Base-by-base conservation (phyloP, 2,888 invertebrate genomes). In the Spodoptera exigua region DNA sequence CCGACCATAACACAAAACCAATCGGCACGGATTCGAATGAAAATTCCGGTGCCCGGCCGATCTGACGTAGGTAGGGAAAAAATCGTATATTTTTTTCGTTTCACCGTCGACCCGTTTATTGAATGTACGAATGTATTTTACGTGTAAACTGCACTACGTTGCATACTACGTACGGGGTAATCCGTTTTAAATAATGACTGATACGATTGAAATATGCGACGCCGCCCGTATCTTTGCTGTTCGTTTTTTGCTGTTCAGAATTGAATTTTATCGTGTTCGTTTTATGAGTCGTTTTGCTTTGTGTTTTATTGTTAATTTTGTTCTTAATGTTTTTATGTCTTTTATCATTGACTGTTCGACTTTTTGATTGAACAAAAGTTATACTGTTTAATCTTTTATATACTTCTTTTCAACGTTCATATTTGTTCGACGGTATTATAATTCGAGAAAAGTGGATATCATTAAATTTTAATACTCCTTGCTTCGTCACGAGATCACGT, bases 111-210 rank as follows among this genome's bases (percentile, higher is more conserved):
- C 52, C 21, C 62, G 65, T 69, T 69, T 76, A 76, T 70, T 78
- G 69, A 72, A 76, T 73, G 64, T 61, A 63, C 63, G 56, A 43
- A 78, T 73, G 66, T 70, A 63, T 78, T 69, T 78, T 72, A 72
- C 76, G 52, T 72, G 79, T 78, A 72, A 72, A 69, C 62, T 65
- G 61, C 60, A 72, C 41, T 10, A 47, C 58, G 17, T 49, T 57
- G 63, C 58, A 48, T 66, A 66, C 36, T 43, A 46, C 48, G 48
- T 52, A 53, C 27, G 44, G 56, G 52, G 59, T 72, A 65, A 70
- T 66, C 54, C 54, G 49, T 67, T 62, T 62, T 63, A 72, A 62
- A 61, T 61, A 76, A 72, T 66, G 54, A 63, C 61, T 57, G 65
- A 57, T 72, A 61, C 53, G 46, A 74, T 61, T 75, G 66, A 72